Percentiles rank a stretch among this genome's conserved stretches.
Evolutionary conservation across 2,113 vertebrate species (phyloP).

Genomic region (Pelecanoides urinatrix): DNA sequence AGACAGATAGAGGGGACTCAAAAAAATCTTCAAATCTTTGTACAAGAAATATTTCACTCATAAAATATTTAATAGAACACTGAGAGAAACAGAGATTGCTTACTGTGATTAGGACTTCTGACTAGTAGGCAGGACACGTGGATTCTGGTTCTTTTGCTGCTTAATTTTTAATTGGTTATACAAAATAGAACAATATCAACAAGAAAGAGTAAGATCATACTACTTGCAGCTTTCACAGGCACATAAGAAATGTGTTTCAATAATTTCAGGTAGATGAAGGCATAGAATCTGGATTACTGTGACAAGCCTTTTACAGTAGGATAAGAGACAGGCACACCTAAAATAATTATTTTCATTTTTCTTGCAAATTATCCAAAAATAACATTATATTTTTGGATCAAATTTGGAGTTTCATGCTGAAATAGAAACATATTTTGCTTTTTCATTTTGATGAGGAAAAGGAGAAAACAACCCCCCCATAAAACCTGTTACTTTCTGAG

Average conservation of each 20-base stretch:
- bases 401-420: not conserved
- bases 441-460: not conserved
- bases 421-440: not conserved
- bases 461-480: accelerated
- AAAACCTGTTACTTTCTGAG: accelerated
- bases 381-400: not conserved
- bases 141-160: not conserved
- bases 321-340: not conserved
- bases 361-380: not conserved
- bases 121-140: not conserved
- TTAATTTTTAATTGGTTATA: not conserved
- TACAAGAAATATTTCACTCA: not conserved
- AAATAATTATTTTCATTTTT: not conserved
- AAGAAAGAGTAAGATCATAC: not conserved
- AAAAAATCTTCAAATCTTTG: not conserved
- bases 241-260: not conserved
- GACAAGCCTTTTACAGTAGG: not conserved
- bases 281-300: not conserved
- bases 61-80: not conserved
- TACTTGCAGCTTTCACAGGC: not conserved
- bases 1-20: not conserved
- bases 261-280: not conserved
- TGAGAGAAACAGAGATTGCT: not conserved
- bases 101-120: not conserved
- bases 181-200: not conserved